A percentile compares a stretch with the other conserved stretches of the same genome.
Evolutionary conservation across 2,888 invertebrate species (phyloP).

Genomic region (Muschampia plurimacula): DNA sequence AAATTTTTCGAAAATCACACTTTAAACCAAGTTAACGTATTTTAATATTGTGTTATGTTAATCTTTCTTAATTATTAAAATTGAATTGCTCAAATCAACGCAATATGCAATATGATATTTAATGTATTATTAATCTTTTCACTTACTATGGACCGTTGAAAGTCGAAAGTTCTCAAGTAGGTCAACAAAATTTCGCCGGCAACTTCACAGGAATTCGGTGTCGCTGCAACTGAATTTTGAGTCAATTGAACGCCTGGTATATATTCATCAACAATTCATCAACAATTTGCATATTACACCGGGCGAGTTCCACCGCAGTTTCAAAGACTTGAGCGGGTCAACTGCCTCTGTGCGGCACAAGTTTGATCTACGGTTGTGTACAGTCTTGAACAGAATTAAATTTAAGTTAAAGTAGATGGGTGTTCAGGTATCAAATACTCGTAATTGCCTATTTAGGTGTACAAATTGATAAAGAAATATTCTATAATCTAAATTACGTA

Average conservation of each 20-base stretch:
- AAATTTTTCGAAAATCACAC: too few relatives aligned
- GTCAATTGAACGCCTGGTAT: slow-evolving; percentile 28
- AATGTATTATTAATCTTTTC: background rate
- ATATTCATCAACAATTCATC: slow-evolving; percentile 30
- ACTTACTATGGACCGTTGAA: slow-evolving; percentile 8
- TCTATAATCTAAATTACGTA: background rate
- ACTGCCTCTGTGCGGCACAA: slow-evolving; percentile 5
- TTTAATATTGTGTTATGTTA: too few relatives aligned
- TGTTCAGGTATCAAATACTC: background rate
- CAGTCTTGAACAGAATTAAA: background rate
- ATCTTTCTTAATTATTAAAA: too few relatives aligned
- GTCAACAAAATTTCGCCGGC: slow-evolving; percentile 25
- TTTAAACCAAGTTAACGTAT: too few relatives aligned
- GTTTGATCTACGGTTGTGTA: slow-evolving; percentile 6
- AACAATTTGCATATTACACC: slow-evolving; percentile 38
- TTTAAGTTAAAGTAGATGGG: background rate
- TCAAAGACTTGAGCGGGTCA: background rate
- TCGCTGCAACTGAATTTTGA: slow-evolving; percentile 27
- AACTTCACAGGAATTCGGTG: slow-evolving; percentile 20
- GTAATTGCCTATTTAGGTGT: too few relatives aligned
- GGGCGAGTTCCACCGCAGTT: background rate
- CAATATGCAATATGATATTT: background rate
- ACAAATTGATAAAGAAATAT: background rate
- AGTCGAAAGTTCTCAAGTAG: slow-evolving; percentile 22
- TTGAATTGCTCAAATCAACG: background rate